Conservation (phyloP, 1,140 invertebrate genomes). For the Polypedilum pembai region DNA sequence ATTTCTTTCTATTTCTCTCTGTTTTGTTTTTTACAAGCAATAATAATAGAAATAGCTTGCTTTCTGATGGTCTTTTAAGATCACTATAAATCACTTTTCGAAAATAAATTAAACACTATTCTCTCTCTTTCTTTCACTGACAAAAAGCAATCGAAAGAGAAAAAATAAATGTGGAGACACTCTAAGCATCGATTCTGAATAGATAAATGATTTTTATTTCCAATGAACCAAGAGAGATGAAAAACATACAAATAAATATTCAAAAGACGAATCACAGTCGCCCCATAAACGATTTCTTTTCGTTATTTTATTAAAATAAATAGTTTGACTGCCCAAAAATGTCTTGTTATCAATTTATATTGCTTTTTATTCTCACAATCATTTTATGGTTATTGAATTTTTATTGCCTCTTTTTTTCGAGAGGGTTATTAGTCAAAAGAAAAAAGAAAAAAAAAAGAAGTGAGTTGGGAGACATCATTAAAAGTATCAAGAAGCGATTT, state of each 20-base stretch:
- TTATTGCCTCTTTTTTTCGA: conserved; percentile 4
- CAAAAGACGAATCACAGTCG: conserved; percentile 2
- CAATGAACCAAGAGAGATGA: neutral
- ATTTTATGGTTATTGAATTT: conserved; percentile 28
- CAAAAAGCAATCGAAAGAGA: neutral
- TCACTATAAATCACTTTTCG: conserved; percentile 21
- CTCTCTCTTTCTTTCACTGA: too few species aligned
- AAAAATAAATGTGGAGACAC: neutral
- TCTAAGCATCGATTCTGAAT: neutral
- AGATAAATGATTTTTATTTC: neutral
- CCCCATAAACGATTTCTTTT: neutral
- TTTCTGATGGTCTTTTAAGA: conserved; percentile 20
- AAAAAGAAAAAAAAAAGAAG: too few species aligned
- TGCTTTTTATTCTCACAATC: conserved; percentile 21
- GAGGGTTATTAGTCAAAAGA: neutral
- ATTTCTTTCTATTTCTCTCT: neutral
- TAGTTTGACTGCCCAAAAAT: neutral
- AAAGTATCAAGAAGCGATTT: too few species aligned
- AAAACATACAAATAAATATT: neutral
- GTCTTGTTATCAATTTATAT: conserved; percentile 17
- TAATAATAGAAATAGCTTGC: neutral
- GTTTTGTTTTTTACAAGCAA: neutral
- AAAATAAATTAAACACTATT: conserved; percentile 27
- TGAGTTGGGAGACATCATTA: too few species aligned
- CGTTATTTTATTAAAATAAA: neutral